Evolutionary conservation across 2,797 vertebrate species (phyloP).

Genomic region (Aphelocoma californica): DNA sequence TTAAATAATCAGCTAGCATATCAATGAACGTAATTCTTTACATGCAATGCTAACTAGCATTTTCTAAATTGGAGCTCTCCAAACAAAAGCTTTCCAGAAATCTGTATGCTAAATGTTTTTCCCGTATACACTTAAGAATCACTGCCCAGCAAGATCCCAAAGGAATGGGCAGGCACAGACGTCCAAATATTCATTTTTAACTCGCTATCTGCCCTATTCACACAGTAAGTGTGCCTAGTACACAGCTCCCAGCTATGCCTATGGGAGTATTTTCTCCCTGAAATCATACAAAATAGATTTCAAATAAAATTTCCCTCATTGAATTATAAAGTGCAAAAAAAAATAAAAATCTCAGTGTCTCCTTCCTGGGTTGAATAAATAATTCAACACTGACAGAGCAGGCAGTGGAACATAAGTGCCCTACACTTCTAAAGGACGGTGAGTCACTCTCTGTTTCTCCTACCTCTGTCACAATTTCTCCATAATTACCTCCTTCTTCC

Average conservation of each 20-base stretch:
- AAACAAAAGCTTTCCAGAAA: background rate
- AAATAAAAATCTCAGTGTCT: background rate
- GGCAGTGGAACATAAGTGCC: background rate
- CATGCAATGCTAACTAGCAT: background rate
- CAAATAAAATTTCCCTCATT: background rate
- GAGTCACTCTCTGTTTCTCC: background rate
- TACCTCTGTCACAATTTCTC: background rate
- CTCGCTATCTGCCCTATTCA: background rate
- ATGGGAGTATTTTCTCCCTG: background rate
- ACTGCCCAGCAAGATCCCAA: background rate
- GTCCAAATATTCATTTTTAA: background rate
- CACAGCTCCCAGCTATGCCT: background rate
- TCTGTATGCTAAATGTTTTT: background rate
- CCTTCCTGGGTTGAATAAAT: background rate
- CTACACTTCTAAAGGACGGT: background rate
- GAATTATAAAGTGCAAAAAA: background rate
- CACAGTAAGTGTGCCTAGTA: background rate
- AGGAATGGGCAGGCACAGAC: background rate
- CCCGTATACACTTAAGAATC: background rate
- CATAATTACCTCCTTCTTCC: background rate
- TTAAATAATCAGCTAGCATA: background rate
- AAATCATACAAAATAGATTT: slow-evolving; percentile 4
- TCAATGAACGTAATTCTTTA: background rate
- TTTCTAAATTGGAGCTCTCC: background rate
- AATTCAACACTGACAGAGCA: background rate